Percentiles rank a stretch among this genome's conserved stretches.
Conservation (phyloP, 2,113 vertebrate species). For the Tursiops truncatus region DNA sequence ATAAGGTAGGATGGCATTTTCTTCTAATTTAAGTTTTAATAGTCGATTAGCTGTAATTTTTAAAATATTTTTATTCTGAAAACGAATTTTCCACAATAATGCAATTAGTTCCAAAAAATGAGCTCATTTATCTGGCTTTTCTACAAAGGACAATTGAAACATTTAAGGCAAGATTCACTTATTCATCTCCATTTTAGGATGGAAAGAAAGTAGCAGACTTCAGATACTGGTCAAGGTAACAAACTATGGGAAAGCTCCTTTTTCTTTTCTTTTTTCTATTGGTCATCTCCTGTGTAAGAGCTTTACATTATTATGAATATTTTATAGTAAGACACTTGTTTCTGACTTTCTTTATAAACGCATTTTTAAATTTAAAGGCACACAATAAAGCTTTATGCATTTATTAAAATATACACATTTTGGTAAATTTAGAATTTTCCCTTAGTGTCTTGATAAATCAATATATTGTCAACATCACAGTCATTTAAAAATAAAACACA, state of each 20-base stretch:
- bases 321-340: slow-evolving; percentile 71
- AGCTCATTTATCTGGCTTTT: slow-evolving; percentile 59
- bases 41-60: slow-evolving; percentile 37
- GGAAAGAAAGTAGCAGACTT: slow-evolving; percentile 66
- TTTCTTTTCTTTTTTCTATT: not conserved
- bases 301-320: slow-evolving; percentile 75
- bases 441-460: slow-evolving; percentile 78
- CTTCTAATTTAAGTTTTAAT: slow-evolving; percentile 28
- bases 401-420: slow-evolving; percentile 93
- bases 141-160: slow-evolving; percentile 66
- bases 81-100: slow-evolving; percentile 72
- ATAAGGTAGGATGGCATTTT: not conserved
- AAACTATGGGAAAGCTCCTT: slow-evolving; percentile 50
- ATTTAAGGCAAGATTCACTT: slow-evolving; percentile 74
- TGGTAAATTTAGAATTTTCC: slow-evolving; percentile 85
- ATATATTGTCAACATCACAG: slow-evolving; percentile 83
- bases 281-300: slow-evolving; percentile 67
- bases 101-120: slow-evolving; percentile 63
- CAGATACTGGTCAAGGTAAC: slow-evolving; percentile 47
- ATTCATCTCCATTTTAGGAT: slow-evolving; percentile 58
- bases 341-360: slow-evolving; percentile 76
- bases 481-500: slow-evolving; percentile 88
- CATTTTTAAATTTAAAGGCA: slow-evolving; percentile 84
- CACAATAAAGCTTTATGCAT: slow-evolving; percentile 89
- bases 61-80: slow-evolving; percentile 75